phyloP scores from a whole-genome alignment of 2,113 vertebrate genomes.

The Chauna torquata region DNA sequence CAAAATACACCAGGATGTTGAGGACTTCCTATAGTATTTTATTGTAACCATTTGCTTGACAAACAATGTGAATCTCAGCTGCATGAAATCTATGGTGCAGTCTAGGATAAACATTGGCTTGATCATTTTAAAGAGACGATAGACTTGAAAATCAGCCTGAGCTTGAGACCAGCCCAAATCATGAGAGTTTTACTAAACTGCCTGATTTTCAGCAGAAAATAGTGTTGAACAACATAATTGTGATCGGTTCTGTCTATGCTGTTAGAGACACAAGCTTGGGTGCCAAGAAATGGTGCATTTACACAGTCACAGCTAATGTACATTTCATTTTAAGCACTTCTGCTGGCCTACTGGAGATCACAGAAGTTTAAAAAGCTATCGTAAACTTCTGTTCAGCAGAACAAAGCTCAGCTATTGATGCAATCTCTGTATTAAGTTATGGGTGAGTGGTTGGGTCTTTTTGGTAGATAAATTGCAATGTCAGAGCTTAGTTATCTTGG shows the following conservation, averaged over 20 bases:
- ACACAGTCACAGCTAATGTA: background rate
- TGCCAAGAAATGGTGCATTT: background rate
- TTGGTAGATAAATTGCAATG: background rate
- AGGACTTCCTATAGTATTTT: background rate
- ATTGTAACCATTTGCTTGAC: background rate
- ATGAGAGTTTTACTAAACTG: background rate
- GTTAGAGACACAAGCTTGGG: background rate
- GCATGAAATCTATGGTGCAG: background rate
- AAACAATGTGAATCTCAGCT: background rate
- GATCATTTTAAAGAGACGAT: background rate
- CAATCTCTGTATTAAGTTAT: background rate
- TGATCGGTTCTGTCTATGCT: background rate
- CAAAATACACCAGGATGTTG: background rate
- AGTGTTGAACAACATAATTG: background rate
- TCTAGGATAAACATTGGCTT: background rate
- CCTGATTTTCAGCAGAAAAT: background rate
- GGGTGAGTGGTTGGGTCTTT: background rate
- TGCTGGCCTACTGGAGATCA: background rate
- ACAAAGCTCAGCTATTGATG: background rate
- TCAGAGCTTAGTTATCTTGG: background rate
- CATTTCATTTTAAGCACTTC: background rate
- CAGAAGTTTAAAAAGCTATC: rapidly evolving
- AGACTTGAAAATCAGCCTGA: background rate
- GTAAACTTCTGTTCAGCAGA: background rate
- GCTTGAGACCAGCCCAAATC: background rate